These are phyloP conservation scores for Drosophila ananassae DNA, from an alignment of 1,140 invertebrate species.

Conservation along the genomic window DNA sequence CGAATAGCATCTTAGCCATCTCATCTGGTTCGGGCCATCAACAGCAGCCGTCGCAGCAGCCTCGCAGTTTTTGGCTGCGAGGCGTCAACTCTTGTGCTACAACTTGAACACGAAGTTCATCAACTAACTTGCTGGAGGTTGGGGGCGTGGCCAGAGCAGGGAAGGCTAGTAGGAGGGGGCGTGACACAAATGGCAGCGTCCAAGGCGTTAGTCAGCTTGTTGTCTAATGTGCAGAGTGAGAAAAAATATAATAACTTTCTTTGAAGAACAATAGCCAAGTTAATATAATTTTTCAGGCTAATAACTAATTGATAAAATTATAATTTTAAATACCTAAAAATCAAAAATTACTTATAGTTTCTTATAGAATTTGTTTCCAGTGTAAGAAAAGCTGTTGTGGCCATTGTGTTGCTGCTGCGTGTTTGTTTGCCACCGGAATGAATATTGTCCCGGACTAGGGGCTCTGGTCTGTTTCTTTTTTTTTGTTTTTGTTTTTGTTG, in stretches of 20 bases:
- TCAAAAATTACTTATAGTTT: background rate
- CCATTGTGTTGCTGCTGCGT: constrained; percentile 68
- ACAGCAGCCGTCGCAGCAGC: constrained; percentile 47
- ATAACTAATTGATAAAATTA: background rate
- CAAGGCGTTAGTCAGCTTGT: constrained; percentile 70
- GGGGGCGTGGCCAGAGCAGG: background rate
- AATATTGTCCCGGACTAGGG: constrained; percentile 69
- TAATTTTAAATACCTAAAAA: background rate
- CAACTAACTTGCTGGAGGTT: constrained; percentile 59
- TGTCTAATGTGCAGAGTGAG: constrained; percentile 19
- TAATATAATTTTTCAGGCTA: background rate
- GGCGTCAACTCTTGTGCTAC: constrained; percentile 81
- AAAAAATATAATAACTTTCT: background rate
- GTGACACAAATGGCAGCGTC: constrained; percentile 73
- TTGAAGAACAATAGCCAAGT: background rate
- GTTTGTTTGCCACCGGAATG: constrained; percentile 79
- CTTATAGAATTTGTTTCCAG: background rate
- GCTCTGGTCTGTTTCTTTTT: constrained; percentile 3
- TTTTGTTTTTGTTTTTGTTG: constrained; percentile 5
- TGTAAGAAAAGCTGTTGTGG: constrained; percentile 32
- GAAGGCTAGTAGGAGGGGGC: background rate
- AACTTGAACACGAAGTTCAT: constrained; percentile 82
- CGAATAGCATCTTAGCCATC: constrained; percentile 9
- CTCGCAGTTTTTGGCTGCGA: constrained; percentile 60
- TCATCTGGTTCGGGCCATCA: constrained; percentile 35